Percentiles rank a stretch among this genome's conserved stretches.
Evolutionary conservation across 1,140 invertebrate species (phyloP).

Genomic region (Pentalonia nigronervosa): DNA sequence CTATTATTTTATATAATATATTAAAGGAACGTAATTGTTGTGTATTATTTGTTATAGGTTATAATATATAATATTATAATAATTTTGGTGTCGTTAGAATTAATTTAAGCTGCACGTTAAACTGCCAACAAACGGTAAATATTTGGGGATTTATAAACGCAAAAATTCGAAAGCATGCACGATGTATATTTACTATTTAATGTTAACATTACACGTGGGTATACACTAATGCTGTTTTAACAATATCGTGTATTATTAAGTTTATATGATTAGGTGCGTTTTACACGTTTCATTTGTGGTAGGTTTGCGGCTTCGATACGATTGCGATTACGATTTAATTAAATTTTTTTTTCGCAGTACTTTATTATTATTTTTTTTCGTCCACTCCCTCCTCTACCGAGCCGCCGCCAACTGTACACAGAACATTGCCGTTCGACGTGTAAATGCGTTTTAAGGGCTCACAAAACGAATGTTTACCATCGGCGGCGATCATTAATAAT

Average conservation of each 20-base stretch:
- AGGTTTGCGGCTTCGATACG: background rate
- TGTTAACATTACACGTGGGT: background rate
- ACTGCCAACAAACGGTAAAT: background rate
- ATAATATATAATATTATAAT: background rate
- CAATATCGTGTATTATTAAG: no score
- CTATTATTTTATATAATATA: background rate
- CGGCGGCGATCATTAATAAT: conserved; percentile 53
- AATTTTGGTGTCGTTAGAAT: background rate
- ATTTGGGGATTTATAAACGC: background rate
- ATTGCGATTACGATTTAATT: background rate
- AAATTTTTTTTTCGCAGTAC: background rate
- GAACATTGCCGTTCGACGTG: conserved; percentile 1
- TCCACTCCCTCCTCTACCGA: background rate
- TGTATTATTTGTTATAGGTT: background rate
- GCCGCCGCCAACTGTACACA: background rate
- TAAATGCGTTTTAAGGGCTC: conserved; percentile 54
- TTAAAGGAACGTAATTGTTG: background rate
- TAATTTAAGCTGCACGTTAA: background rate
- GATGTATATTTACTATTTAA: background rate
- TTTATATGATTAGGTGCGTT: background rate
- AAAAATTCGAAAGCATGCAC: background rate
- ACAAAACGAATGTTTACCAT: conserved; percentile 57
- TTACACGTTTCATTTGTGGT: background rate
- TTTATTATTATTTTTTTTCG: background rate
- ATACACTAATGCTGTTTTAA: background rate